Percentiles rank a stretch among this genome's conserved stretches.
Conservation (phyloP, 2,888 invertebrate genomes). For the Tholera decimalis region DNA sequence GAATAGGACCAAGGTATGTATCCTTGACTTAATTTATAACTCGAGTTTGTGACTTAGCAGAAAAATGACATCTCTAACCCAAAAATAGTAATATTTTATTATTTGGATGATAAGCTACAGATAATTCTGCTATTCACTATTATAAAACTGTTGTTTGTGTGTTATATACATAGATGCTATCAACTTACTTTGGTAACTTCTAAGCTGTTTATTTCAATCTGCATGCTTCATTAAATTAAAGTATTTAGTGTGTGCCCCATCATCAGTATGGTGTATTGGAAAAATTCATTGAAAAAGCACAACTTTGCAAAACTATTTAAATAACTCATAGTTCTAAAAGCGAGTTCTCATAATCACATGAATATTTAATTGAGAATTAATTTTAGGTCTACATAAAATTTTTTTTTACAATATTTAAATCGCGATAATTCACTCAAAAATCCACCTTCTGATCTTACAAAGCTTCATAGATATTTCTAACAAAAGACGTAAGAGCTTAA, state of each 20-base stretch:
- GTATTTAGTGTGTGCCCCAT: background rate
- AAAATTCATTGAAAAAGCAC: too few species aligned
- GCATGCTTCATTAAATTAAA: background rate
- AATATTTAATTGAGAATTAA: background rate
- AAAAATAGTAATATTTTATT: background rate
- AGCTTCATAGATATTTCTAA: background rate
- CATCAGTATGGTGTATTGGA: too few species aligned
- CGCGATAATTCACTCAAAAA: background rate
- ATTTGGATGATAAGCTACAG: background rate
- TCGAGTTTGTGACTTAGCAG: background rate
- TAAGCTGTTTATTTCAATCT: background rate
- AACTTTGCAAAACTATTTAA: background rate
- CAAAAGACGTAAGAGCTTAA: conserved; percentile 8
- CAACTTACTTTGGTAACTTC: conserved; percentile 24
- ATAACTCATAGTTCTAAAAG: background rate
- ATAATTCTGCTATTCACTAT: conserved; percentile 6
- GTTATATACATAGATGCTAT: conserved; percentile 26
- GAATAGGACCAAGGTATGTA: conserved; percentile 86
- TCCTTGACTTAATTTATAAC: background rate
- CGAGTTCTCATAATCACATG: too few species aligned
- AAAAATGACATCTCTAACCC: background rate
- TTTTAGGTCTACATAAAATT: too few species aligned
- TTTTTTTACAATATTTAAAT: too few species aligned
- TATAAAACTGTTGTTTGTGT: conserved; percentile 25
- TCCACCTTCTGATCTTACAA: background rate